phyloP scores from a whole-genome alignment of 2,888 invertebrate species.

The Apotomis capreana region DNA sequence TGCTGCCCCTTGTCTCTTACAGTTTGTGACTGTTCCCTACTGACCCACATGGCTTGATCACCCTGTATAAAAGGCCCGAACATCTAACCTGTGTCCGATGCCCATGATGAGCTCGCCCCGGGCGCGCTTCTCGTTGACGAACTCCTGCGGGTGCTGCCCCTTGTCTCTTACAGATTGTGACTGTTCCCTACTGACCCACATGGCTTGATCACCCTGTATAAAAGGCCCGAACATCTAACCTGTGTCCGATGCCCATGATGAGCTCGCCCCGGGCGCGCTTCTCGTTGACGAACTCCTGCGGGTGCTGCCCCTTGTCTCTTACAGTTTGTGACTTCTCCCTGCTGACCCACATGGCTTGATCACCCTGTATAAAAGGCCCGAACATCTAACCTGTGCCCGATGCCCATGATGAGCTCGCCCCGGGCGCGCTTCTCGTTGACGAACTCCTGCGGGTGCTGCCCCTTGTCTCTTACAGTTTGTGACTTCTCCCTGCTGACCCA shows the following conservation, averaged over 20 bases:
- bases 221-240: conserved; percentile 53
- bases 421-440: conserved; percentile 98
- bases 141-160: conserved; percentile 97
- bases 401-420: conserved; percentile 99
- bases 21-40: no score
- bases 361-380: no score
- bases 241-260: conserved; percentile 99
- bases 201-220: no score
- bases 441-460: conserved; percentile 98
- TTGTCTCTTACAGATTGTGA: conserved; percentile 86
- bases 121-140: conserved; percentile 98
- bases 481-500: no score
- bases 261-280: conserved; percentile 98
- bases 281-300: conserved; percentile 99
- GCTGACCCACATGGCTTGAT: no score
- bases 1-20: conserved; percentile 96
- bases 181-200: no score
- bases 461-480: conserved; percentile 89
- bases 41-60: no score
- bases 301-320: conserved; percentile 96
- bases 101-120: conserved; percentile 99
- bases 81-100: conserved; percentile 92
- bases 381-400: conserved; percentile 90
- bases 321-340: no score
- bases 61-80: neutral